Conservation (phyloP, 2,888 invertebrate species). For the Sinohyriopsis cumingii region DNA sequence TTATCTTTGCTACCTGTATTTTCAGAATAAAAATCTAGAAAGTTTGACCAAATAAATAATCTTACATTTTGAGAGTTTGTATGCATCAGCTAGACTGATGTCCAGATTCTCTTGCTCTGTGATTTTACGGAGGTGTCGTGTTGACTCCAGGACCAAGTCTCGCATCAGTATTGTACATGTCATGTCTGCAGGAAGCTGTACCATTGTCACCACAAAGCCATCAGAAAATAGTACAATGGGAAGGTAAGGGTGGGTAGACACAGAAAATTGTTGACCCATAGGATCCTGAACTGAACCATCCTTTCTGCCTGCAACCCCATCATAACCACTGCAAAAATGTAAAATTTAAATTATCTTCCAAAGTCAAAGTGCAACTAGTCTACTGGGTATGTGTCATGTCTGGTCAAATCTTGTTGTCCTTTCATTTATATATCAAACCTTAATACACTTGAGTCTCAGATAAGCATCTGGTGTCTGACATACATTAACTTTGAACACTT, state of each 20-base stretch:
- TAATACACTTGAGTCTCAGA: no score
- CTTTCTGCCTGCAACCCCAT: no score
- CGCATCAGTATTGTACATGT: slow-evolving; percentile 59
- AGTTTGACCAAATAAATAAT: not conserved
- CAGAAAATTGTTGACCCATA: slow-evolving; percentile 63
- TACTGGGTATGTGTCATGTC: no score
- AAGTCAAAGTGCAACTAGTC: no score
- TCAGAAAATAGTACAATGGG: slow-evolving; percentile 69
- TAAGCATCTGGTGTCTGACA: no score
- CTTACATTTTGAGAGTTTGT: slow-evolving; percentile 47
- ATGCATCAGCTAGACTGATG: slow-evolving; percentile 56
- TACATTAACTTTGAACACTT: no score
- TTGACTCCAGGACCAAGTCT: slow-evolving; percentile 55
- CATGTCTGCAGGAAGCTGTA: slow-evolving; percentile 59
- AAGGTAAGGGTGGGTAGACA: slow-evolving; percentile 64
- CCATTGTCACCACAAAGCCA: slow-evolving; percentile 67
- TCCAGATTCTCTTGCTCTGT: slow-evolving; percentile 50
- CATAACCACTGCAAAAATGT: no score
- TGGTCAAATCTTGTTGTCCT: no score
- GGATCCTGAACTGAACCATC: slow-evolving; percentile 34
- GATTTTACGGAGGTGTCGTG: slow-evolving; percentile 48
- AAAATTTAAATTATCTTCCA: no score
- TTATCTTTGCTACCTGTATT: no score
- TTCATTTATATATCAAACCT: no score
- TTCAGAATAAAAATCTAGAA: no score